These are phyloP conservation scores for Meloidogyne chitwoodi DNA, from an alignment of 1,140 invertebrate species.

Conservation along the genomic window DNA sequence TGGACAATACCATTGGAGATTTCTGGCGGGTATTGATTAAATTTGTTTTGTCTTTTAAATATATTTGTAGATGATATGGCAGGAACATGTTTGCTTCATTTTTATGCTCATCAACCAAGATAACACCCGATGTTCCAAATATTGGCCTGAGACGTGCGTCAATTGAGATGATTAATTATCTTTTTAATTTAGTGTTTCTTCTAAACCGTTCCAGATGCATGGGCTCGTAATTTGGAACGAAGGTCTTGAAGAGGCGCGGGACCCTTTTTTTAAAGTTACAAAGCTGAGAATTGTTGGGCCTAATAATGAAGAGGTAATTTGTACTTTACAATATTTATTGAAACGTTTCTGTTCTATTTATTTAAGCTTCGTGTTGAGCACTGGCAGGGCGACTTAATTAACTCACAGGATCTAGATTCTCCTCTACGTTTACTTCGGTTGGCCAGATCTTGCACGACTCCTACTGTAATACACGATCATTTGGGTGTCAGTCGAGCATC, in stretches of 20 bases:
- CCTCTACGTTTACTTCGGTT: conserved; percentile 49
- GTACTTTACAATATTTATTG: not conserved
- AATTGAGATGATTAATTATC: not conserved
- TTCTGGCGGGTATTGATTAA: conserved; percentile 61
- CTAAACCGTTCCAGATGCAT: conserved; percentile 10
- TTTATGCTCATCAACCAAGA: conserved; percentile 63
- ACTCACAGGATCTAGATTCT: conserved; percentile 46
- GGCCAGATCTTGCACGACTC: conserved; percentile 36
- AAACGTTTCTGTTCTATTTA: not conserved
- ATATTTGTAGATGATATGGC: conserved; percentile 62
- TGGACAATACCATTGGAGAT: conserved; percentile 61
- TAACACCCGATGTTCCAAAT: conserved; percentile 35
- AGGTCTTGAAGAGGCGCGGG: conserved; percentile 32
- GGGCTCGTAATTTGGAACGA: conserved; percentile 36
- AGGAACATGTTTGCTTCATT: conserved; percentile 62
- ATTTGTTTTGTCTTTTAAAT: not conserved
- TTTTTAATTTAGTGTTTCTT: not conserved
- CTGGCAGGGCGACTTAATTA: conserved; percentile 57
- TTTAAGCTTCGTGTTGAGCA: conserved; percentile 51
- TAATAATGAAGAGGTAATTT: conserved; percentile 34
- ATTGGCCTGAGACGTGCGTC: conserved; percentile 43
- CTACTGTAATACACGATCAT: conserved; percentile 50
- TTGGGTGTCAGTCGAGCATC: conserved; percentile 56
- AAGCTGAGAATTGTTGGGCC: conserved; percentile 40
- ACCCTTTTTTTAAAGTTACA: conserved; percentile 49